Base-by-base conservation (phyloP, 2,113 vertebrate genomes). In the Neodon shergylaensis region DNA sequence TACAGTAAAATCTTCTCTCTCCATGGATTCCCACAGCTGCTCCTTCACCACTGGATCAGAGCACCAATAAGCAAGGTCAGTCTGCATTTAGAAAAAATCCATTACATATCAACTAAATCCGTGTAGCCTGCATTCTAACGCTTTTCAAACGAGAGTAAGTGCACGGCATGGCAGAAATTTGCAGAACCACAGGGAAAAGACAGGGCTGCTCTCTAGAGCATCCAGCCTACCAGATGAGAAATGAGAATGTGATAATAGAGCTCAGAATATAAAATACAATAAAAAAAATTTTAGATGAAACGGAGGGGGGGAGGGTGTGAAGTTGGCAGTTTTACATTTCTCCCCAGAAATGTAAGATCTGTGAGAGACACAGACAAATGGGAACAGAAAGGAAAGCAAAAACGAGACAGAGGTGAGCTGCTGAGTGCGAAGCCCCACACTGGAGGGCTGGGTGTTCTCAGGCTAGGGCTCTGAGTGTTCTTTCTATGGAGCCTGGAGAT, bases 121-220 rank as follows among this genome's bases (percentile, higher is more conserved):
- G n/a, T 49, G 77, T 72, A 39, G 52, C 10, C 11, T 81, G 9
- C 10, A 73, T 52, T 33, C 73, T 49, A 76, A 26, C 17, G 36
- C 13, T 44, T 58, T 33, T 81, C 65, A 84, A 79, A 85, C 31
- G 39, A 94, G 81, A 33, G 28, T 76, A 68, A 4, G 26, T 49
- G 3, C 21, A 42, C 0, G 24, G 10, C 63, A 54, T 8, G 33
- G 10, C 31, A 66, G n/a, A 28, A 90, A 63, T 87, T 73, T 74
- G 19, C 28, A 94, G 95, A 97, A 74, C 7, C 54, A 49, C 47
- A 72, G 87, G 74, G 47, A 87, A 83, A 94, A 92, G 52, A 39
- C 42, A 86, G 0, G 17, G 19, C 31, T 39, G 52, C 44, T 82
- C 92, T 61, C 52, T 52, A 39, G 13, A 78, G 36, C 54, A 83